Percentiles rank a stretch among this genome's conserved stretches.
These are phyloP conservation scores for Eleginops maclovinus DNA, from an alignment of 2,113 vertebrate species.

Conservation along the genomic window DNA sequence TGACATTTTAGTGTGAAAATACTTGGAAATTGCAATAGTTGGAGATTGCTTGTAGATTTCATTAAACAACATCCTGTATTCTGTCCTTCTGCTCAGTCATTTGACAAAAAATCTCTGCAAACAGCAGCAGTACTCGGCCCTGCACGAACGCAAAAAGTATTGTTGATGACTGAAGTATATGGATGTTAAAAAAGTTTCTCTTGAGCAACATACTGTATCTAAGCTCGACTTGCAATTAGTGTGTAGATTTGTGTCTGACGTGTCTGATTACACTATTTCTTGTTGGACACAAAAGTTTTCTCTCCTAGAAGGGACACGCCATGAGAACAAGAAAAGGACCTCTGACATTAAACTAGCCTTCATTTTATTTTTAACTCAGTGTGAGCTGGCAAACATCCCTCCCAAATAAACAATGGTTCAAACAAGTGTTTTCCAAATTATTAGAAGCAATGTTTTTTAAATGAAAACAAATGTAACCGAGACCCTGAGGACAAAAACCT, in stretches of 20 bases:
- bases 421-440: slow-evolving; percentile 9
- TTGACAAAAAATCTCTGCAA: neutral
- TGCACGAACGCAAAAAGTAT: neutral
- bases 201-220: neutral
- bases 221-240: neutral
- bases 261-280: neutral
- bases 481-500: slow-evolving; percentile 1
- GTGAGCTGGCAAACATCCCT: neutral
- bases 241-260: neutral
- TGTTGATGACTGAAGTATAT: neutral
- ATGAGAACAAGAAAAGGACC: neutral
- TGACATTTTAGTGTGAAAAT: neutral
- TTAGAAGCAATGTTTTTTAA: neutral
- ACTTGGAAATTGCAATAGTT: neutral
- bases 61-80: neutral
- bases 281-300: neutral
- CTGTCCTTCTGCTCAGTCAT: too few species aligned
- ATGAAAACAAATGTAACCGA: slow-evolving; percentile 14
- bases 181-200: neutral
- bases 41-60: neutral
- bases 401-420: slow-evolving; percentile 2
- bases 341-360: neutral
- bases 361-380: neutral
- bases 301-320: neutral
- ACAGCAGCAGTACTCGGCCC: neutral